Evolutionary conservation across 2,797 vertebrate genomes (phyloP).

Genomic region (Uromys caudimaculatus): DNA sequence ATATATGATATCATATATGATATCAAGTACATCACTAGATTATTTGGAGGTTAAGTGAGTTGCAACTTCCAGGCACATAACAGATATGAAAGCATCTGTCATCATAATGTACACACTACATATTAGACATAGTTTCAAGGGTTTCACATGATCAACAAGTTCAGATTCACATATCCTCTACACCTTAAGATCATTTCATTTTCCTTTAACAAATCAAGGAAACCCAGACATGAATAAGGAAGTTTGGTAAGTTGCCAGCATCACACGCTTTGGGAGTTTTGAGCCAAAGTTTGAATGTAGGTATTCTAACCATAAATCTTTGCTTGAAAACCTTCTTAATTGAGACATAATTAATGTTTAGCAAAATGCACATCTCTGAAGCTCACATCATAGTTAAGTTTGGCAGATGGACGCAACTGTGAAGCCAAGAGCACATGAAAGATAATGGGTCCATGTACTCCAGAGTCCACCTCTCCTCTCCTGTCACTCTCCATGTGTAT

Average conservation of each 20-base stretch:
- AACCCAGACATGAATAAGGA: background rate
- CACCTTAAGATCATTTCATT: background rate
- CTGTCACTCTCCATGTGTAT: background rate
- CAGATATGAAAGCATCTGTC: background rate
- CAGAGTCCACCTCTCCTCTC: background rate
- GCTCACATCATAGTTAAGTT: background rate
- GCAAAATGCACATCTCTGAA: background rate
- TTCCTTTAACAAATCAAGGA: background rate
- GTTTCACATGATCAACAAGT: background rate
- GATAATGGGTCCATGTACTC: background rate
- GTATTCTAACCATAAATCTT: background rate
- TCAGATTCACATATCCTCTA: background rate
- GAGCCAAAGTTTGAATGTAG: background rate
- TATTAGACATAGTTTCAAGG: background rate
- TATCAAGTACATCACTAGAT: background rate
- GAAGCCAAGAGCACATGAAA: background rate
- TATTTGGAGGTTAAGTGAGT: background rate
- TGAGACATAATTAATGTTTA: background rate
- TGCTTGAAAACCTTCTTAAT: background rate
- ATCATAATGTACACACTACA: background rate
- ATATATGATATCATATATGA: background rate
- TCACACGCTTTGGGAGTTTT: background rate
- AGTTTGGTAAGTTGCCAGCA: background rate
- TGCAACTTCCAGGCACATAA: background rate
- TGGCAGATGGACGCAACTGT: background rate